These are phyloP conservation scores for Euproctis similis DNA, from an alignment of 2,888 invertebrate species.

Conservation along the genomic window DNA sequence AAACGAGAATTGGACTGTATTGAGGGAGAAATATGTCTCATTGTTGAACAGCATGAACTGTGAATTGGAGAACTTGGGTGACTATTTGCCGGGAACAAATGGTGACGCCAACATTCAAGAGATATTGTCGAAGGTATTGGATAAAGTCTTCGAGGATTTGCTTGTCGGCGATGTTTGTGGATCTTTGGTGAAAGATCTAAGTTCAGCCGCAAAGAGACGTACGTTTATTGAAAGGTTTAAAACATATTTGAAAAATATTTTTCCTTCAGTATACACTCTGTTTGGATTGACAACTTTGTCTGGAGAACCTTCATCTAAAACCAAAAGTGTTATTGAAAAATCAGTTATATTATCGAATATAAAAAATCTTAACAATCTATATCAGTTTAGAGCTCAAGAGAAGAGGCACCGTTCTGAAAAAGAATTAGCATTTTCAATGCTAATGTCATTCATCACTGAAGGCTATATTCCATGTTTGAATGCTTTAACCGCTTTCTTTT, in stretches of 20 bases:
- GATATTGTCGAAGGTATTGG: constrained; percentile 66
- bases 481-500: constrained; percentile 46
- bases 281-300: constrained; percentile 44
- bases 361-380: constrained; percentile 36
- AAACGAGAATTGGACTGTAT: constrained; percentile 64
- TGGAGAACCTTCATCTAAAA: constrained; percentile 36
- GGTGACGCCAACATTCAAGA: constrained; percentile 66
- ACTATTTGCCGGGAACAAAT: constrained; percentile 69
- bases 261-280: constrained; percentile 54
- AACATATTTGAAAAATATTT: constrained; percentile 58
- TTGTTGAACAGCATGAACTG: constrained; percentile 45
- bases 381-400: constrained; percentile 38
- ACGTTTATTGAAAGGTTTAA: constrained; percentile 44
- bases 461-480: constrained; percentile 58
- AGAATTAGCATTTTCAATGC: constrained; percentile 45
- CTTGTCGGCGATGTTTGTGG: constrained; percentile 46
- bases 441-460: constrained; percentile 53
- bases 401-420: constrained; percentile 35
- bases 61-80: constrained; percentile 55
- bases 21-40: constrained; percentile 51
- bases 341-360: constrained; percentile 44
- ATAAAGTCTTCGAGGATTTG: constrained; percentile 59
- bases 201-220: constrained; percentile 40
- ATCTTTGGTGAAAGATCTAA: constrained; percentile 40
- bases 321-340: constrained; percentile 31